phyloP scores from a whole-genome alignment of 2,113 vertebrate genomes.

The Furnarius figulus region DNA sequence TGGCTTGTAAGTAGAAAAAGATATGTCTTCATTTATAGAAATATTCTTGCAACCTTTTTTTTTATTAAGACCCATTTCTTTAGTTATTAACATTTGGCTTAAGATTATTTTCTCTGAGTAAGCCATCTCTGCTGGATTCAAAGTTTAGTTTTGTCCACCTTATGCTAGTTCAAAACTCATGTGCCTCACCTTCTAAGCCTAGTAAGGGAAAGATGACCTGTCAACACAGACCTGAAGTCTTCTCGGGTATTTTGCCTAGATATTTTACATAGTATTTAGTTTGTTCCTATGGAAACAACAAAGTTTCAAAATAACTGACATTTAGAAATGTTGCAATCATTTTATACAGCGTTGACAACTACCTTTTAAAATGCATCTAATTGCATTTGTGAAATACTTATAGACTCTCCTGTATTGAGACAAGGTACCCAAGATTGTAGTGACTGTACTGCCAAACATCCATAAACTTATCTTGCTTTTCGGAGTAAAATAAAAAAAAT shows the following conservation, averaged over 20 bases:
- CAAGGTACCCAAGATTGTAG: neutral
- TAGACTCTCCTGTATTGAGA: neutral
- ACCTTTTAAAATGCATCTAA: neutral
- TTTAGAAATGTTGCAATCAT: neutral
- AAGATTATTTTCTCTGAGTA: neutral
- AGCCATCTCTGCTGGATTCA: neutral
- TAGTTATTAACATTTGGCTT: neutral
- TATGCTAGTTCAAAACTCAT: neutral
- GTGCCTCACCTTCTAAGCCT: neutral
- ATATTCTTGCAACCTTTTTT: neutral
- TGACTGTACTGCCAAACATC: neutral
- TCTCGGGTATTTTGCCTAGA: neutral
- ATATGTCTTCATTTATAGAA: neutral
- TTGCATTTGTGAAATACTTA: neutral
- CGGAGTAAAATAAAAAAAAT: neutral
- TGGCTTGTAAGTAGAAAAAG: neutral
- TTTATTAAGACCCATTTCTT: neutral
- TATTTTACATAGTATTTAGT: neutral
- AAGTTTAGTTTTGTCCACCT: neutral
- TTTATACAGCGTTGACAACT: neutral
- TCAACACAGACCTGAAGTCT: neutral
- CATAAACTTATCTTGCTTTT: neutral
- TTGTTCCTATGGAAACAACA: neutral
- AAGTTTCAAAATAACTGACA: neutral
- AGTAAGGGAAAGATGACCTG: neutral